phyloP scores from a whole-genome alignment of 2,113 vertebrate species.

The Phyllostomus discolor region DNA sequence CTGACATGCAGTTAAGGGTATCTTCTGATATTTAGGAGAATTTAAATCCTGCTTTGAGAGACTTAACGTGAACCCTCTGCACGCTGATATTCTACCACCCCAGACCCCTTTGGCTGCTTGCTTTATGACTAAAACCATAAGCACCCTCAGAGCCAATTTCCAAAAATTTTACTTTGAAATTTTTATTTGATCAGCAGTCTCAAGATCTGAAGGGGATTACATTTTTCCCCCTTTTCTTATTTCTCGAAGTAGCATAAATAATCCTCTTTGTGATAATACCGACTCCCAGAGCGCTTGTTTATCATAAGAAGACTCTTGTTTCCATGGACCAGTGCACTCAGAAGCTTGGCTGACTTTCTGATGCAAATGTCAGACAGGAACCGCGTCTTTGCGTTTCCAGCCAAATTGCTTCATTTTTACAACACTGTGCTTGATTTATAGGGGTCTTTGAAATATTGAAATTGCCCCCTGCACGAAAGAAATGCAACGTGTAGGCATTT shows the following conservation, averaged over 20 bases:
- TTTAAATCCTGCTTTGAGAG: constrained; percentile 71
- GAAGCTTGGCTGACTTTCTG: constrained; percentile 78
- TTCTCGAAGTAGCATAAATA: constrained; percentile 81
- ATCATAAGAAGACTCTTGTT: constrained; percentile 75
- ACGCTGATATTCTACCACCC: not conserved
- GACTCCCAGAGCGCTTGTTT: constrained; percentile 80
- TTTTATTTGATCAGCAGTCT: constrained; percentile 80
- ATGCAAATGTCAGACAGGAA: constrained; percentile 77
- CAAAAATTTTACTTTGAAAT: constrained; percentile 77
- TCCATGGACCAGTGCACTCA: constrained; percentile 66
- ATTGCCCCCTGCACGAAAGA: constrained; percentile 67
- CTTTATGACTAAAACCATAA: constrained; percentile 55
- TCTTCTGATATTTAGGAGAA: constrained; percentile 58
- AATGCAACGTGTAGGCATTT: constrained; percentile 50
- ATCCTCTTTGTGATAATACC: constrained; percentile 80
- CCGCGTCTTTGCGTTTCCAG: constrained; percentile 69
- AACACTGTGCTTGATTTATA: constrained; percentile 72
- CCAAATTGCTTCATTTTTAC: constrained; percentile 75
- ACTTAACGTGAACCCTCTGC: constrained; percentile 65
- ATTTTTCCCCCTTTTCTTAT: constrained; percentile 61
- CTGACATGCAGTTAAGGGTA: constrained; percentile 56
- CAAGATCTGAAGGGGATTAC: constrained; percentile 79
- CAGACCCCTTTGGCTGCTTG: constrained; percentile 40
- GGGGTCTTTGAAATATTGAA: constrained; percentile 70
- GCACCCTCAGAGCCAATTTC: constrained; percentile 71